These are phyloP conservation scores for Leptosomus discolor DNA, from an alignment of 2,113 vertebrate species.

Conservation along the genomic window DNA sequence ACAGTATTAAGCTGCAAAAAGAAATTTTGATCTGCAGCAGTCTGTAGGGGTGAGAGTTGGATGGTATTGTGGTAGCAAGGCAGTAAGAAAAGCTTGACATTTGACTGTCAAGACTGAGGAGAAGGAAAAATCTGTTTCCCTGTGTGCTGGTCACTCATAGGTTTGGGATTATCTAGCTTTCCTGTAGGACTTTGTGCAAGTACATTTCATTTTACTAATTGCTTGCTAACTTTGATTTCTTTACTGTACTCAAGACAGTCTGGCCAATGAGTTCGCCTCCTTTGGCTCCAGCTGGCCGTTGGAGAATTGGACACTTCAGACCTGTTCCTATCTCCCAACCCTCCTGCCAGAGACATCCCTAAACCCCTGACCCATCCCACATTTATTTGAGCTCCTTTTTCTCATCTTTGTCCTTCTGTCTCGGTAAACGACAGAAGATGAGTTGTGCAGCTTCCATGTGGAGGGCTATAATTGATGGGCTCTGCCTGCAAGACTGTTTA, in stretches of 20 bases:
- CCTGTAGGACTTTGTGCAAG: not conserved
- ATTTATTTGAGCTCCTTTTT: not conserved
- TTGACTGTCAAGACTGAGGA: not conserved
- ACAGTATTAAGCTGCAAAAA: not conserved
- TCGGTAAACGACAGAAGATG: not conserved
- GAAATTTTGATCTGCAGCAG: not conserved
- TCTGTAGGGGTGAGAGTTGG: not conserved
- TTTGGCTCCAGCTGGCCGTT: not conserved
- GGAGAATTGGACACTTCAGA: not conserved
- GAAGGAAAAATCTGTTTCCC: not conserved
- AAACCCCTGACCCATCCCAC: not conserved
- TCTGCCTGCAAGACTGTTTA: not conserved
- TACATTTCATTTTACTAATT: rapidly evolving
- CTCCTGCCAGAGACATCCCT: not conserved
- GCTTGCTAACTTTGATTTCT: not conserved
- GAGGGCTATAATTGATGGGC: not conserved
- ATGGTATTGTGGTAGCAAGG: not conserved
- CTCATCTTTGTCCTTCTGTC: not conserved
- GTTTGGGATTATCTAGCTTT: not conserved
- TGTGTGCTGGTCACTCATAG: rapidly evolving
- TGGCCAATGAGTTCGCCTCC: not conserved
- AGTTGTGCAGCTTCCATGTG: not conserved
- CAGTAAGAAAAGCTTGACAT: not conserved
- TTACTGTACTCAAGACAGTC: not conserved
- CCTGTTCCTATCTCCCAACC: not conserved